Conservation (phyloP, 2,888 invertebrate species). For the Agelastica alni region DNA sequence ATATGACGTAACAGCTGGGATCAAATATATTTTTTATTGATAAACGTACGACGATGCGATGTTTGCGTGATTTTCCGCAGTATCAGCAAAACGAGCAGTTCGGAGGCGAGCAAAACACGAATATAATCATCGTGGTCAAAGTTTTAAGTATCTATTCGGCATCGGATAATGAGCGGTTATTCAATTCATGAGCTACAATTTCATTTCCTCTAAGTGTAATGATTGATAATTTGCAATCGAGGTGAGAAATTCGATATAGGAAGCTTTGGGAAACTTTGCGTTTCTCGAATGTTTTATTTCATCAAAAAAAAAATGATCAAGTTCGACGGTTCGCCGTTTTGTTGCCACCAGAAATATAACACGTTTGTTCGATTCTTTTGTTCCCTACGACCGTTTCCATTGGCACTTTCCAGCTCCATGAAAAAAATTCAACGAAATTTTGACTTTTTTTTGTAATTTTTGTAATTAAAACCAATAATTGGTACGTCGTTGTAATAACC, state of each 20-base stretch:
- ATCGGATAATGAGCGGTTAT: slow-evolving; percentile 18
- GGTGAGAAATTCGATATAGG: slow-evolving; percentile 16
- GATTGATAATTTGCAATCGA: slow-evolving; percentile 14
- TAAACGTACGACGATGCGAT: slow-evolving; percentile 7
- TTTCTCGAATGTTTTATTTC: neutral
- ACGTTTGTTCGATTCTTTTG: no score
- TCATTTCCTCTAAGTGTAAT: slow-evolving; percentile 19
- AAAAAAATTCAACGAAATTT: neutral
- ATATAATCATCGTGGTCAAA: slow-evolving; percentile 19
- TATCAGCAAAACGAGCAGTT: slow-evolving; percentile 21
- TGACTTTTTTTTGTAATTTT: neutral
- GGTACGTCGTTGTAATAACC: no score
- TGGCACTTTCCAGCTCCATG: no score
- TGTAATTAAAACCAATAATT: no score
- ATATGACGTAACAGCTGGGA: slow-evolving; percentile 7
- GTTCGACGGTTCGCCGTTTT: no score
- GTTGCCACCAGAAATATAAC: no score
- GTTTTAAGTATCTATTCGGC: slow-evolving; percentile 22
- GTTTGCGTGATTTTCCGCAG: slow-evolving; percentile 27
- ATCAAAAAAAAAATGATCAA: neutral
- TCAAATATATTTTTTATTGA: slow-evolving; percentile 5
- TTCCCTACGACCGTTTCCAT: no score
- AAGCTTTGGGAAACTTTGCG: slow-evolving; percentile 12
- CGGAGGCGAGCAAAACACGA: slow-evolving; percentile 16
- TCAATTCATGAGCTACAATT: slow-evolving; percentile 12